These are phyloP conservation scores for Aethes cnicana DNA, from an alignment of 2,888 invertebrate genomes.

Conservation along the genomic window DNA sequence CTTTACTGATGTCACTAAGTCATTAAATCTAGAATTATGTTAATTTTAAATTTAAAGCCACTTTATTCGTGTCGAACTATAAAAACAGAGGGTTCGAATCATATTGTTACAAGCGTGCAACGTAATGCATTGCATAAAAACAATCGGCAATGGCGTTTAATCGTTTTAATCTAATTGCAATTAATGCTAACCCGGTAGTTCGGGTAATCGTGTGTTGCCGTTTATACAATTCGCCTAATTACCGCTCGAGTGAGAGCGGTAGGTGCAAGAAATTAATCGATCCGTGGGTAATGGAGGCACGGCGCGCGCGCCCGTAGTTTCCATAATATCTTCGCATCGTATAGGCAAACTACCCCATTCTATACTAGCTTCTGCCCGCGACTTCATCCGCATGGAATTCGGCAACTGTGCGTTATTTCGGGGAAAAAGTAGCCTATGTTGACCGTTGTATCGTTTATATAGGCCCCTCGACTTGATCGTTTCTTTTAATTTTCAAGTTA, in stretches of 20 bases:
- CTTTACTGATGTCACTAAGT: too few relatives aligned
- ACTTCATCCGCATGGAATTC: too few relatives aligned
- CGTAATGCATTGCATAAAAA: constrained; percentile 42
- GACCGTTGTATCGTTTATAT: too few relatives aligned
- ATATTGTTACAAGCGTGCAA: background rate
- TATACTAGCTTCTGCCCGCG: too few relatives aligned
- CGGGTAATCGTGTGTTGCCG: constrained; percentile 59
- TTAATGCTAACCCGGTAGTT: constrained; percentile 53
- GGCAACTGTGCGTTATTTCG: too few relatives aligned
- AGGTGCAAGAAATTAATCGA: constrained; percentile 57
- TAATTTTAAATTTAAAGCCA: background rate
- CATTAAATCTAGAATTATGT: too few relatives aligned
- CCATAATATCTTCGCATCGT: constrained; percentile 42
- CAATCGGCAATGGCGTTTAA: constrained; percentile 46
- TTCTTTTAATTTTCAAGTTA: too few relatives aligned
- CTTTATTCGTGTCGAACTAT: background rate
- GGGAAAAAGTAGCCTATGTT: too few relatives aligned
- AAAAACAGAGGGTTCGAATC: background rate
- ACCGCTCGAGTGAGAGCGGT: constrained; percentile 59
- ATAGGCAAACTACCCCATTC: too few relatives aligned
- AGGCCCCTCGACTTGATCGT: too few relatives aligned
- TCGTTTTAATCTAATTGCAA: constrained; percentile 52
- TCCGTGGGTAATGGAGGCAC: constrained; percentile 46
- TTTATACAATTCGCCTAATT: constrained; percentile 71
- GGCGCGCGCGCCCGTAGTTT: constrained; percentile 37